These are phyloP conservation scores for Drosophila nebulosa DNA, from an alignment of 1,140 invertebrate genomes.

Conservation along the genomic window DNA sequence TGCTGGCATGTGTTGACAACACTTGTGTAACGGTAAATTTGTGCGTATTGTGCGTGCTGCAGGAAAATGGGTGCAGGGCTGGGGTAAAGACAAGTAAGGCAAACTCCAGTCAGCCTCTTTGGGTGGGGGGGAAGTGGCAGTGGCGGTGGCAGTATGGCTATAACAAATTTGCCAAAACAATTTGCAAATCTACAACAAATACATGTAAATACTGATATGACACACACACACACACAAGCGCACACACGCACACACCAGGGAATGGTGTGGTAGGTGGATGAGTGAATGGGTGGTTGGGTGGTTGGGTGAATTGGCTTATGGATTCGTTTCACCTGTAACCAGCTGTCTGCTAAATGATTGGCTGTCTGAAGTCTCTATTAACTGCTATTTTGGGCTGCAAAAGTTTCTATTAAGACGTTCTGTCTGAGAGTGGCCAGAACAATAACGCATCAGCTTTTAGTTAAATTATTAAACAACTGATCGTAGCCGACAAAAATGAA, in stretches of 20 bases:
- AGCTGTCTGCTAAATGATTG: neutral
- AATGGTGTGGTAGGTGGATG: neutral
- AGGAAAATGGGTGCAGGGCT: neutral
- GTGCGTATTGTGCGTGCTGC: slow-evolving; percentile 64
- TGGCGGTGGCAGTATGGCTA: neutral
- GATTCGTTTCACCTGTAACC: slow-evolving; percentile 16
- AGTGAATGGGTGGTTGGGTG: too few species aligned
- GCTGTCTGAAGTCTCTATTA: slow-evolving; percentile 50
- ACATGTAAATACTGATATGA: slow-evolving; percentile 78
- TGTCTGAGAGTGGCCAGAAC: slow-evolving; percentile 6
- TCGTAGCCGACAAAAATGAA: neutral
- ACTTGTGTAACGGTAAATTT: slow-evolving; percentile 79
- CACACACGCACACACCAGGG: neutral
- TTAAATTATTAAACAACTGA: too few species aligned
- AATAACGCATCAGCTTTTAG: too few species aligned
- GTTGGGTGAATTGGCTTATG: neutral
- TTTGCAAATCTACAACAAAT: slow-evolving; percentile 77
- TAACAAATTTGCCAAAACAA: slow-evolving; percentile 78
- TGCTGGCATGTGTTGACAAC: slow-evolving; percentile 74
- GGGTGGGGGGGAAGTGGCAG: too few species aligned
- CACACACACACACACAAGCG: slow-evolving; percentile 53
- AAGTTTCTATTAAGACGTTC: neutral
- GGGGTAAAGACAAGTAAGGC: neutral
- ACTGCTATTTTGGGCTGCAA: slow-evolving; percentile 21
- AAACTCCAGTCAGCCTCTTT: slow-evolving; percentile 46